Evolutionary conservation across 2,797 vertebrate genomes (phyloP), one percentile per base, ranked within the genome.

Genomic region (Chelon labrosus): DNA sequence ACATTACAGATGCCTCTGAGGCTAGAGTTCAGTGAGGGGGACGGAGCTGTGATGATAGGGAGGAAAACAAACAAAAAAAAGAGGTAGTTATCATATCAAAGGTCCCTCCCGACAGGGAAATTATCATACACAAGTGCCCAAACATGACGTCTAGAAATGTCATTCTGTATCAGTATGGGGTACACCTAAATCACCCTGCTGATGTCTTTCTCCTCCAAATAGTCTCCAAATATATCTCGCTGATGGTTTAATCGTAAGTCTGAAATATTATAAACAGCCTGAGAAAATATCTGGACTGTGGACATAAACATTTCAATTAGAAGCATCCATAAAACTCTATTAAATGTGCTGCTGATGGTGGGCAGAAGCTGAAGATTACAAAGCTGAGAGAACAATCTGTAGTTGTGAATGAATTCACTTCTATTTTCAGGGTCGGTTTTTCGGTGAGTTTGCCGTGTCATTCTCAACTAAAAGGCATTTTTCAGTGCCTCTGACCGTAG

Each of bases 51-150:
- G 57, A 70, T 49, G 70, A 82, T 19, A 50, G 44, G 56, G 22
- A 54, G 59, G 51, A 20, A 73, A 54, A 47, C 0, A 8, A 38
- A 59, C 51, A 58, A 16, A 65, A 19, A 31, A 31, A 31, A 31
- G 7, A 62, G 73, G 54, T 75, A 77, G 67, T 74, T 77, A 79
- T 70, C 71, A 69, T 42, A 70, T 75, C 64, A 61, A 69, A 55
- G 1, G 46, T 77, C 57, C 22, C 35, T 59, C n/a, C 57, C 39
- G 68, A 79, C 50, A 37, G 54, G 64, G 59, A 70, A 77, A 75
- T 87, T 37, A 80, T 25, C 39, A 65, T 11, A 65, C 68, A 61
- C 58, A 70, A 56, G 31, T 27, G 9, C 60, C 20, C 10, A 20
- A 25, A 55, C 50, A 54, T 10, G 47, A 35, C 3, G 25, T 52